Evolutionary conservation across 2,888 invertebrate genomes (phyloP), one percentile per base, ranked within the genome.

Genomic region (Aromia moschata): DNA sequence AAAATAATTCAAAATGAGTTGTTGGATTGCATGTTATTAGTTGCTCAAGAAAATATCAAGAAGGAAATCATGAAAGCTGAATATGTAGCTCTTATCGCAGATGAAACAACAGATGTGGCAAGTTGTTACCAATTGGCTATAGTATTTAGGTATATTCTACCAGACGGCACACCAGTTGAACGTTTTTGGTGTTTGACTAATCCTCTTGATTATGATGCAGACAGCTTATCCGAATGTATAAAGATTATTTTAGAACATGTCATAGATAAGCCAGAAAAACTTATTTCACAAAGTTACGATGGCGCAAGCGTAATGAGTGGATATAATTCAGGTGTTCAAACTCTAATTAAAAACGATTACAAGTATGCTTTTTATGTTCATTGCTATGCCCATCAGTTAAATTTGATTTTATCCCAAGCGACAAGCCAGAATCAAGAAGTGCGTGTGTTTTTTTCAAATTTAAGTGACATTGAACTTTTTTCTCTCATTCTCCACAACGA

Each of bases 1-100:
- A n/a, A n/a, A n/a, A n/a, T n/a, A n/a, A 62, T 59, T 43, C 58
- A 62, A 51, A 62, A 49, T 33, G 56, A 56, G 47, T 60, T 60
- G 58, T 40, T 60, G 44, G 60, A 60, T 44, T 58, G 61, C 30
- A 62, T 64, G 44, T 38, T 64, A 25, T 12, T 2, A 11, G 49
- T 62, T 9, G 49, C 38, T 38, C 64, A 59, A 37, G 52, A 44
- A 36, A 43, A 62, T 58, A 63, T 64, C 33, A 54, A 54, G 37
- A 56, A 59, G 40, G 62, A 56, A 62, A 62, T 56, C 30, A 1
- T 4, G 41, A 41, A 41, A 17, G 43, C 53, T 41, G 12, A 15
- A 12, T 37, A 52, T 17, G 20, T 52, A 5, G 43, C 53, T 25
- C 18, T 38, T 37, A 37, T 37, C 9, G 43, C 12, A 2, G 17